Evolutionary conservation across 2,797 vertebrate species (phyloP).

Genomic region (Enoplosus armatus): DNA sequence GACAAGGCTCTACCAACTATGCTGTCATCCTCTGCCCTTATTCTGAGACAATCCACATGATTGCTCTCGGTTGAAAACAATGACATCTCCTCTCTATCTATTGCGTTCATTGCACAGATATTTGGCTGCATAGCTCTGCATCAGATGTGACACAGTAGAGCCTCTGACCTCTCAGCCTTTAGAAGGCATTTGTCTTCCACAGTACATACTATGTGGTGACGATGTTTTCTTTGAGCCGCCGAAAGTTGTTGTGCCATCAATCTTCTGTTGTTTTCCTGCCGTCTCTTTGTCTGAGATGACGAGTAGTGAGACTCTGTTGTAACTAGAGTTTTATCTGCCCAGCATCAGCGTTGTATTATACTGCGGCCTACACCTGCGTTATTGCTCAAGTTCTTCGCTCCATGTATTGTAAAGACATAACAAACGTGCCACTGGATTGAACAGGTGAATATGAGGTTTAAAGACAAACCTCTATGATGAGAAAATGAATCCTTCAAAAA

Average conservation of each 20-base stretch:
- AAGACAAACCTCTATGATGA: background rate
- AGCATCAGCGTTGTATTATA: slow-evolving; percentile 40
- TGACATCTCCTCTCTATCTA: slow-evolving; percentile 51
- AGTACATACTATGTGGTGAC: slow-evolving; percentile 57
- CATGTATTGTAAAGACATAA: background rate
- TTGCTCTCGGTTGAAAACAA: slow-evolving; percentile 62
- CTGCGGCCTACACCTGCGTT: slow-evolving; percentile 30
- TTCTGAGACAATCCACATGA: slow-evolving; percentile 73
- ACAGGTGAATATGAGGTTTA: slow-evolving; percentile 2
- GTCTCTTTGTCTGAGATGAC: slow-evolving; percentile 62
- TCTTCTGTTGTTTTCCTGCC: slow-evolving; percentile 62
- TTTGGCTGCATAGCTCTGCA: slow-evolving; percentile 39
- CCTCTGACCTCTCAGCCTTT: slow-evolving; percentile 78
- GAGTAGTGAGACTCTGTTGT: slow-evolving; percentile 31
- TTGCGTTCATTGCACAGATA: slow-evolving; percentile 61
- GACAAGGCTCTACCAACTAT: background rate
- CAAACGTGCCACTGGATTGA: slow-evolving; percentile 2
- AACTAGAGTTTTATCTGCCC: slow-evolving; percentile 44
- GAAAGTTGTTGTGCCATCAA: slow-evolving; percentile 64
- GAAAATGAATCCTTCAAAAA: background rate
- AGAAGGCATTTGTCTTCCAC: slow-evolving; percentile 83
- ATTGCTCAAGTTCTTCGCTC: slow-evolving; percentile 34
- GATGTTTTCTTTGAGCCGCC: slow-evolving; percentile 72
- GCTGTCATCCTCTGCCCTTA: slow-evolving; percentile 64
- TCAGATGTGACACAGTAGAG: slow-evolving; percentile 74